Evolutionary conservation across 2,888 invertebrate genomes (phyloP).

Genomic region (Girardia tigrina): DNA sequence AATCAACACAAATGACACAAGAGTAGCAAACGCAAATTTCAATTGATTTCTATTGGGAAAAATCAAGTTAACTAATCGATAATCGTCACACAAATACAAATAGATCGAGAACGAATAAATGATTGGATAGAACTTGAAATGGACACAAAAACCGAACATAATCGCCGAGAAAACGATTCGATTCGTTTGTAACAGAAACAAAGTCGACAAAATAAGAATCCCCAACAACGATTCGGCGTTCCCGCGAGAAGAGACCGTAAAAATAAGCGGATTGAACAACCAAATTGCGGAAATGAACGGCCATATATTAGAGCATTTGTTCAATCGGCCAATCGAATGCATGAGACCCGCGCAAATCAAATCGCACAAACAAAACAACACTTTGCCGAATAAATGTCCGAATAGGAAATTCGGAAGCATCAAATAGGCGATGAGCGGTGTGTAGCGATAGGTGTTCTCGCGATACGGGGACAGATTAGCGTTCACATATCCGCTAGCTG

Average conservation of each 20-base stretch:
- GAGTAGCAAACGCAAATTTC: constrained; percentile 57
- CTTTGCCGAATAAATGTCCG: constrained; percentile 63
- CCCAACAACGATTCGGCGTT: constrained; percentile 83
- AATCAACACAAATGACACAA: constrained; percentile 54
- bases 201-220: constrained; percentile 64
- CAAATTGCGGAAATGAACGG: constrained; percentile 53
- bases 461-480: constrained; percentile 68
- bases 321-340: constrained; percentile 38
- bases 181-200: constrained; percentile 49
- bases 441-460: constrained; percentile 79
- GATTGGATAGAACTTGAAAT: constrained; percentile 80
- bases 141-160: constrained; percentile 52
- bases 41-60: constrained; percentile 42
- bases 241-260: constrained; percentile 78
- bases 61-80: constrained; percentile 37
- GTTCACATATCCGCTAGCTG: constrained; percentile 68
- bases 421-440: constrained; percentile 71
- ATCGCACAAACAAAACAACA: constrained; percentile 69
- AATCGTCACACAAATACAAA: constrained; percentile 53
- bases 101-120: constrained; percentile 58
- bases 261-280: constrained; percentile 83
- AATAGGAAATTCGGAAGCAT: constrained; percentile 67
- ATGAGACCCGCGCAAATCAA: constrained; percentile 61
- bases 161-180: constrained; percentile 25
- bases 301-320: not conserved